Percentiles rank a stretch among this genome's conserved stretches.
Evolutionary conservation across 2,888 invertebrate genomes (phyloP).

Genomic region (Melieria omissa): DNA sequence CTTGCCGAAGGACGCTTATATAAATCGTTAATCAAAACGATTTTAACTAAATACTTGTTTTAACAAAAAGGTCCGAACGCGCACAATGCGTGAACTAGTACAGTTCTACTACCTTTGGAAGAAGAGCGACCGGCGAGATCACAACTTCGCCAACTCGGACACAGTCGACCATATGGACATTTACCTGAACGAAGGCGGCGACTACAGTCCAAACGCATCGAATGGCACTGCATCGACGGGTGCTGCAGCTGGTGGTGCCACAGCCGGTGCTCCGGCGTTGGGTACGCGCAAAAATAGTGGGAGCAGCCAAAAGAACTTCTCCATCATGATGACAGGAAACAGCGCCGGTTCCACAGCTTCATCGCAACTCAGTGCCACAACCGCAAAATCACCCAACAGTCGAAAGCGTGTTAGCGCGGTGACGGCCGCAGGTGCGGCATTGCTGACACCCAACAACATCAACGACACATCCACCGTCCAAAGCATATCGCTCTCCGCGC

Average conservation of each 20-base stretch:
- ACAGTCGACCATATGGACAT: conserved; percentile 65
- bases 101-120: conserved; percentile 99
- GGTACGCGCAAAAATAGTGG: conserved; percentile 28
- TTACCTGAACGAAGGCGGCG: conserved; percentile 59
- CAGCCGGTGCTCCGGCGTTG: conserved; percentile 5
- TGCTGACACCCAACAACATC: conserved; percentile 4
- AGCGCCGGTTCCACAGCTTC: background rate
- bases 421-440: conserved; percentile 2
- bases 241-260: conserved; percentile 18
- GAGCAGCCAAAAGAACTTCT: conserved; percentile 50
- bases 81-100: conserved; percentile 95
- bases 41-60: conserved; percentile 1
- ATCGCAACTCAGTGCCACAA: conserved; percentile 6
- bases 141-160: conserved; percentile 60
- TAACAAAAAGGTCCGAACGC: conserved; percentile 74
- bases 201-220: conserved; percentile 44
- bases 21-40: background rate
- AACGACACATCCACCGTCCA: conserved; percentile 19
- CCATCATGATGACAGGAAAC: conserved; percentile 56
- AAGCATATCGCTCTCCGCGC: background rate
- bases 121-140: conserved; percentile 95
- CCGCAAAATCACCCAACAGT: conserved; percentile 25
- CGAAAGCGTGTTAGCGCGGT: conserved; percentile 23
- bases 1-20: background rate
- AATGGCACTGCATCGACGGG: conserved; percentile 40